Base-by-base conservation (phyloP, 64 coral and sea anemone species). In the Dendronephthya gigantea region DNA sequence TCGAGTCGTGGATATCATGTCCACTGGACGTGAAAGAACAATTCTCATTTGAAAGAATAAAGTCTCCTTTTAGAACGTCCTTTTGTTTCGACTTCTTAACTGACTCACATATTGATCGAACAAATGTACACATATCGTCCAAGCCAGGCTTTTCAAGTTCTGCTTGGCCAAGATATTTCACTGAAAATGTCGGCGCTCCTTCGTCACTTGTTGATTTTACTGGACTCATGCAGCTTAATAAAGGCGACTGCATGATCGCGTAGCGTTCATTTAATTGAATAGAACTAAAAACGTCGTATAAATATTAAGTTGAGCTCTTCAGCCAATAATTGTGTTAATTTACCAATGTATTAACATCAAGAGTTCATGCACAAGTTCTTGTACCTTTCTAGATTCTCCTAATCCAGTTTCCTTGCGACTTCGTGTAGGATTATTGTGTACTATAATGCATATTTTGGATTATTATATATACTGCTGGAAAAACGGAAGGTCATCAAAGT, bases 81-180 rank as follows among this genome's bases (percentile, higher is more conserved):
- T 33, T 35, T 34, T 79, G 72, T 35, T 39, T 79, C 12, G 72
- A 79, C 4, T 34, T 79, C 32, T 33, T 29, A 36, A 36, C 29
- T 36, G 19, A 10, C 72, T 35, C 15, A 79, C 30, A 79, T 29
- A 39, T 33, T 2, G 72, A 36, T 8, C 37, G 13, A 9, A 79
- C 36, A 39, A 79, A 79, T 19, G 2, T 79, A 39, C 72, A 79
- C 72, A 79, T 79, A 19, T 79, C 72, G 11, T 34, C 32, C 36
- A 79, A 79, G 11, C 72, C 72, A 30, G 72, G 72, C 36, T 79
- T 79, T 29, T 79, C 31, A 15, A 79, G 29, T 36, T 39, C 32
- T 79, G 30, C 72, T 35, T 34, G 30, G 9, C 72, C 72, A 79
- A 79, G 30, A 39, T 79, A 79, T 39, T 79, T 79, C 72, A 79